Conservation (phyloP, 2,888 invertebrate species). For the Polymixis flavicincta region DNA sequence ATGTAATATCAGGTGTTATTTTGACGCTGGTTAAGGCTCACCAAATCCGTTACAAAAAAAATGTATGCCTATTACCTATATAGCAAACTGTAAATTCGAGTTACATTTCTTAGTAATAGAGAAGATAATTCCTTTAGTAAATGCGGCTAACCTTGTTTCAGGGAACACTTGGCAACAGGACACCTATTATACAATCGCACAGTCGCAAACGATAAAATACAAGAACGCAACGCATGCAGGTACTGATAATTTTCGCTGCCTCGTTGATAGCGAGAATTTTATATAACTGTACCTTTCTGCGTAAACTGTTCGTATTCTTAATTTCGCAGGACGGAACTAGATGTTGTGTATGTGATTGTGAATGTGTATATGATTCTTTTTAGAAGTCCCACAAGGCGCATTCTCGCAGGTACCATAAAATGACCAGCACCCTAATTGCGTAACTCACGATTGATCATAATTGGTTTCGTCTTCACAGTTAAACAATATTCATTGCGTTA, state of each 20-base stretch:
- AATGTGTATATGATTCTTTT: not conserved
- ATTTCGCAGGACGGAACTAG: not conserved
- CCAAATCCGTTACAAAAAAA: constrained; percentile 7
- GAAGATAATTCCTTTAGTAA: constrained; percentile 32
- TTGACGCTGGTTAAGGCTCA: not conserved
- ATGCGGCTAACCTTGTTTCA: constrained; percentile 47
- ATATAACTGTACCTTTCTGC: not conserved
- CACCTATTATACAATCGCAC: constrained; percentile 31
- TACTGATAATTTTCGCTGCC: constrained; percentile 22
- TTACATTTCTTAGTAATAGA: constrained; percentile 47
- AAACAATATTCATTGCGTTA: too few species aligned
- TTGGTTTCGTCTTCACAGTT: too few species aligned
- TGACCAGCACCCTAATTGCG: too few species aligned
- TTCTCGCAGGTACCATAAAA: not conserved
- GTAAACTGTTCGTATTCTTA: not conserved
- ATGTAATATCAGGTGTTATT: not conserved
- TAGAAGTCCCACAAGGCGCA: not conserved
- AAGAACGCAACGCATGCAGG: constrained; percentile 40
- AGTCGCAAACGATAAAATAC: constrained; percentile 18
- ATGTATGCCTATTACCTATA: constrained; percentile 3
- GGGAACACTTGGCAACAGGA: constrained; percentile 58
- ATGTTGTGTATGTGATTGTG: not conserved
- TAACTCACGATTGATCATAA: too few species aligned
- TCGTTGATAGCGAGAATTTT: constrained; percentile 1
- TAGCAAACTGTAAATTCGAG: constrained; percentile 6